Conservation (phyloP, 2,797 vertebrate genomes). For the Pantherophis vulpinus region DNA sequence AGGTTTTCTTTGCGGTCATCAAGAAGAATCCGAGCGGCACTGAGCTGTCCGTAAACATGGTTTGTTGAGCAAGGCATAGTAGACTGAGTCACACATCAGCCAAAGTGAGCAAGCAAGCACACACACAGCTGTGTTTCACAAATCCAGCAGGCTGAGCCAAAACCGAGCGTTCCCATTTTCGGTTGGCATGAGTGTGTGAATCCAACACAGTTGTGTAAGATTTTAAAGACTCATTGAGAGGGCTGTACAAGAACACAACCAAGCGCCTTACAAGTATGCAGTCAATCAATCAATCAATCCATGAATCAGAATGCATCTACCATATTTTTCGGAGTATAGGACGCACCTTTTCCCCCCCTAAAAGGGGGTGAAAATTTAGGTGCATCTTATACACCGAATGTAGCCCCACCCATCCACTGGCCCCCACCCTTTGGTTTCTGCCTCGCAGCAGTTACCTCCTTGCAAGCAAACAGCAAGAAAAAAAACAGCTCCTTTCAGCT, state of each 20-base stretch:
- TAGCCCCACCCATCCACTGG: too few species aligned
- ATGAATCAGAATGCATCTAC: not conserved
- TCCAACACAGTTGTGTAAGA: not conserved
- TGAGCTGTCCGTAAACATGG: not conserved
- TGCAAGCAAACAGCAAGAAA: too few species aligned
- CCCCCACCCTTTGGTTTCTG: too few species aligned
- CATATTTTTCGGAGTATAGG: too few species aligned
- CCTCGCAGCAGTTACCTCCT: too few species aligned
- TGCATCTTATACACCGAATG: too few species aligned
- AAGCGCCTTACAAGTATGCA: not conserved
- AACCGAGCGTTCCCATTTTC: not conserved
- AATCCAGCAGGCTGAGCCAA: not conserved
- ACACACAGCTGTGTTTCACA: not conserved
- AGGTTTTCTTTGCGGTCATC: not conserved
- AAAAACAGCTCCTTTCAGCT: too few species aligned
- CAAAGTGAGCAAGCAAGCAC: not conserved
- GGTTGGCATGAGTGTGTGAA: not conserved
- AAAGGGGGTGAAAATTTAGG: too few species aligned
- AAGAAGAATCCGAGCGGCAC: not conserved
- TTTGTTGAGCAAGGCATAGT: not conserved
- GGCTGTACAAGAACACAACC: not conserved
- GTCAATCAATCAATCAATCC: not conserved
- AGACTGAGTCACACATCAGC: not conserved
- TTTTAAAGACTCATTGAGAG: not conserved
- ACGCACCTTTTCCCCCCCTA: too few species aligned